Evolutionary conservation across 2,113 vertebrate genomes (phyloP), one percentile per base, ranked within the genome.

Genomic region (Cyphomyrus discorhynchus): DNA sequence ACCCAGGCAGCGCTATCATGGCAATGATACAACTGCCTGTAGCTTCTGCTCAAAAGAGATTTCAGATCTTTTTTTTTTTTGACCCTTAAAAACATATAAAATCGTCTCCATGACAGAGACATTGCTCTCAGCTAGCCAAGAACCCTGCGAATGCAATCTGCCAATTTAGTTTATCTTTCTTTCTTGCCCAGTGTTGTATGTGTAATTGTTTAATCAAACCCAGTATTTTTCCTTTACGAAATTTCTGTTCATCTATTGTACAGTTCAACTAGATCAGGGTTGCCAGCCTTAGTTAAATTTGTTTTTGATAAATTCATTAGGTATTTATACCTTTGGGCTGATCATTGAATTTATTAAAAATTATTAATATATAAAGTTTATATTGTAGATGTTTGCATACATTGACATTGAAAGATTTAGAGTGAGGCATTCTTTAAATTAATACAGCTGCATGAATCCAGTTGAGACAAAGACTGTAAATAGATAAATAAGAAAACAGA

Each of bases 31-130:
- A 92, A 92, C 92, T 90, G 92, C 91, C 91, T 95, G 93, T 92
- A 92, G 93, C 92, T 94, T 93, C 93, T 91, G 90, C 91, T 95
- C 94, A 93, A 93, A 94, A 90, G 93, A 93, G 93, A 94, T 94
- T 95, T 95, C 90, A 91, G 91, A 35, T 89, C 91, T 90, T 49
- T 39, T 87, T 49, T 39, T 87, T 83, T 84, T 87, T 42, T 56
- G 86, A 82, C 89, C 74, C 88, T 90, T 88, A 90, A 89, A 84
- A 89, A 89, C 80, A 85, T 56, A 39, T 89, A 80, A 89, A 89
- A 56, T 58, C 50, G 11, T 89, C 39, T 35, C 52, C 77, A 49
- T 93, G 93, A 92, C 90, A 92, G 53, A 90, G 91, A 92, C 92
- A 92, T 91, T 90, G 31, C 46, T 52, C 92, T 94, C 91, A 90